Evolutionary conservation across 2,797 vertebrate species (phyloP), one percentile per base, ranked within the genome.

Genomic region (Falco columbarius): DNA sequence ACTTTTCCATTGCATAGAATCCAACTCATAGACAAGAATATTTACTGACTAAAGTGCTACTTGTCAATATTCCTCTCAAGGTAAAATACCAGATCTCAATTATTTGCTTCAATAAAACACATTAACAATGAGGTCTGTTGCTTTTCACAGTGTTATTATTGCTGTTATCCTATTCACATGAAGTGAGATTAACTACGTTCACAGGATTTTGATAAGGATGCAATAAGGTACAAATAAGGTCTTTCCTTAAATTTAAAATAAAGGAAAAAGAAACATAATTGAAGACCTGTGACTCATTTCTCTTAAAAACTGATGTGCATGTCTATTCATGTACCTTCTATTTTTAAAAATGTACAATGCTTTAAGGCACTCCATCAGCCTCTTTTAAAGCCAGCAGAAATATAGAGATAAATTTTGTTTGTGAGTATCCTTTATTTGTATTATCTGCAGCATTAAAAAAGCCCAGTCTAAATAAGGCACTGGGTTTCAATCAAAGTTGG

Each of bases 61-160:
- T 93, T 96, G 66, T 81, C 77, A 91, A n/a, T 95, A 82, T 84
- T 89, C 46, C 42, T 91, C 54, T 95, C 42, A 95, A 92, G 54
- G 42, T 89, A 89, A 87, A 91, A 83, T 82, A 93, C 51, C 46
- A 67, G 47, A 74, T 91, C 75, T 91, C 81, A 82, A 82, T 92
- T 84, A 90, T 81, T 82, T 90, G 47, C 65, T 94, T 95, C 72
- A 94, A 87, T 94, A 93, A 93, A 76, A 56, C 24, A 66, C 42
- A 92, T 74, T 83, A 80, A 65, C 46, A 85, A 52, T 61, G 58
- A 74, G 22, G 22, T 85, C 61, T 89, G 3, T 94, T 92, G 68
- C 59, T 94, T 97, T 95, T 86, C 61, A 87, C 74, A 62, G 63
- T 68, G 61, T 73, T 86, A 27, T 95, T 93, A 83, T 81, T 89